These are phyloP conservation scores for Noturus placidus DNA, from an alignment of 2,113 vertebrate genomes.

Conservation along the genomic window DNA sequence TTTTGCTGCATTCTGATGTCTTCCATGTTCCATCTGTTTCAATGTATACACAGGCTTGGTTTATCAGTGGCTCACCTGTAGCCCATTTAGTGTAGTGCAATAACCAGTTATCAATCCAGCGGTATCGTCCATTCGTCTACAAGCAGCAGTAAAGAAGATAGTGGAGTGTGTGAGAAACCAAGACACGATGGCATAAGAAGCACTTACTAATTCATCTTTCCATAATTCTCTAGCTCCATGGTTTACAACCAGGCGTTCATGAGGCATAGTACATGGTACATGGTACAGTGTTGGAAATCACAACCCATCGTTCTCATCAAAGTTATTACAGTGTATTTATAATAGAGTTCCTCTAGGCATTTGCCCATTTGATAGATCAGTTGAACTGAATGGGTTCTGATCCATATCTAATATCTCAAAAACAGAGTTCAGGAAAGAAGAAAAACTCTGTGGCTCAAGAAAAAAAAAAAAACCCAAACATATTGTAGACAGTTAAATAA, in stretches of 20 bases:
- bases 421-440: too few relatives aligned
- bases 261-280: too few relatives aligned
- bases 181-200: neutral
- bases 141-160: conserved; percentile 13
- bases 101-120: conserved; percentile 88
- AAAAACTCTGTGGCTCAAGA: too few relatives aligned
- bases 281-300: neutral
- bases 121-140: conserved; percentile 80
- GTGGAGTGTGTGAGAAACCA: neutral
- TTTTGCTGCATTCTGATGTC: conserved; percentile 81
- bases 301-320: neutral
- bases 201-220: neutral
- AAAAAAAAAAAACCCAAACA: neutral
- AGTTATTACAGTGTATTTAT: neutral
- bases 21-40: conserved; percentile 85
- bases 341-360: neutral
- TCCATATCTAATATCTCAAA: neutral
- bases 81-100: conserved; percentile 88
- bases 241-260: neutral
- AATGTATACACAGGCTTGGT: conserved; percentile 86
- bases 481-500: neutral
- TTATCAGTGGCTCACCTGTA: conserved; percentile 80
- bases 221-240: neutral
- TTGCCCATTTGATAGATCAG: neutral
- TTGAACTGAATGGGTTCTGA: neutral